Base-by-base conservation (phyloP, 1,140 invertebrate species). In the Lucilia sericata region DNA sequence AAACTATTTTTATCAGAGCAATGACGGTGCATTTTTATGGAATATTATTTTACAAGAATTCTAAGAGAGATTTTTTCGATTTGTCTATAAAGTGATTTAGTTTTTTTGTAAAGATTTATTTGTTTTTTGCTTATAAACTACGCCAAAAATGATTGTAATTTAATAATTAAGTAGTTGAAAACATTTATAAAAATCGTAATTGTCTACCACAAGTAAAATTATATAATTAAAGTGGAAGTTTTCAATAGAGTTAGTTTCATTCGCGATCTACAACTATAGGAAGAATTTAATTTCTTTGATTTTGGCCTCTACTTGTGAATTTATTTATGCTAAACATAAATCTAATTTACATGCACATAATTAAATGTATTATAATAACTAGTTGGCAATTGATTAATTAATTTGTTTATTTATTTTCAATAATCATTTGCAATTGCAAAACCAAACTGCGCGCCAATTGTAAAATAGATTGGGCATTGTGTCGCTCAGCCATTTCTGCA, bases 401-500 rank as follows among this genome's bases (percentile, higher is more conserved):
- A 5, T 42, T 74, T 14, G 80, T 84, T 92, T 94, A 96, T 92
- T 96, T 96, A 90, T 98, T 97, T 91, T 97, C 96, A 86, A 98
- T 98, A 74, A 98, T 92, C 84, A 96, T 96, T 92, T 98, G 97
- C 85, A 98, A 93, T 92, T 97, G 95, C 74, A 96, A 92, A 5
- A 98, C 96, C 21, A 98, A 91, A 88, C 97, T 96, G 85, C 97
- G 92, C 0, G 97, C 95, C 85, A 97, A 92, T 85, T 94, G 94
- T 25, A 98, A 91, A n/a, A 98, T 94, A 25, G 95, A 93, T 86
- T 94, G 94, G 0, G 96, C 96, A 91, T 98, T 95, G 90, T 98
- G 97, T 86, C 96, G 93, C 91, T 98, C 97, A 0, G 97, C 97
- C 97, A 98, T 98, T 95, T 98, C 97, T 98, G 92, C 90, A 86